phyloP scores from a whole-genome alignment of 2,113 vertebrate genomes.

The Rostratula benghalensis region DNA sequence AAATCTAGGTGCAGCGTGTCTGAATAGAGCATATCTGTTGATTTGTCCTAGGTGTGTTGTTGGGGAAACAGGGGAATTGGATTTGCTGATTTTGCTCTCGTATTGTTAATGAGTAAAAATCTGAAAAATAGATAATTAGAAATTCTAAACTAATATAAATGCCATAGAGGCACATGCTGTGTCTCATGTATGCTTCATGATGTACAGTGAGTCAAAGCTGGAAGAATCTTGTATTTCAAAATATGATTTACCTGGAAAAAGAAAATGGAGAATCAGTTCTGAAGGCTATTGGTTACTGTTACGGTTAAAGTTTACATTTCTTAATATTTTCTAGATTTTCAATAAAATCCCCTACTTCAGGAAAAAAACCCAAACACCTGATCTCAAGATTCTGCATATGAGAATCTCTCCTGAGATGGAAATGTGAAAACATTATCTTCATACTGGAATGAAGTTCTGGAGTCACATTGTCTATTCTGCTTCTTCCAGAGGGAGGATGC shows the following conservation, averaged over 20 bases:
- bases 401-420: background rate
- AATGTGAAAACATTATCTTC: background rate
- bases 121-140: background rate
- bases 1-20: background rate
- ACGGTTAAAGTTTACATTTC: background rate
- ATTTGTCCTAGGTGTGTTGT: background rate
- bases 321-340: background rate
- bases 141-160: background rate
- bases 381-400: background rate
- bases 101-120: background rate
- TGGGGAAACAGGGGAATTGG: background rate
- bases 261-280: background rate
- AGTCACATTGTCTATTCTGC: background rate
- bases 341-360: background rate
- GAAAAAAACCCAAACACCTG: background rate
- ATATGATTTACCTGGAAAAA: background rate
- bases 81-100: background rate
- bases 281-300: background rate
- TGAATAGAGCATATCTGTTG: background rate
- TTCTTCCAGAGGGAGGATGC: background rate
- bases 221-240: background rate
- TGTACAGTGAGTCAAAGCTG: background rate
- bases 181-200: too few relatives aligned
- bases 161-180: background rate
- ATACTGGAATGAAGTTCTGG: background rate